phyloP scores from a whole-genome alignment of 2,113 vertebrate genomes.

The Scopus umbretta region DNA sequence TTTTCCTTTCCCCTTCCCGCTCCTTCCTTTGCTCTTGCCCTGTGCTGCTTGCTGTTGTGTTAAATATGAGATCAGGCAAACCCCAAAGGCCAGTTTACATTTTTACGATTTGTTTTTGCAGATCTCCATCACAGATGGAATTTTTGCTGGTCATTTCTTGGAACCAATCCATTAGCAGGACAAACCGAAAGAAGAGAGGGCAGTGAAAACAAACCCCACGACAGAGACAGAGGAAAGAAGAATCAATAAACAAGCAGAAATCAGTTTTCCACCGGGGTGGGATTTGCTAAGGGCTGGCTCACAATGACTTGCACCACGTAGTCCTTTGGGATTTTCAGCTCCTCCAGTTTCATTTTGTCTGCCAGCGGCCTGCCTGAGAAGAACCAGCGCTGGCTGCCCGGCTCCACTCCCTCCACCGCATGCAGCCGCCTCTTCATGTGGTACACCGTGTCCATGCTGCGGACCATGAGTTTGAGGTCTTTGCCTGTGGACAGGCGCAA shows the following conservation, averaged over 20 bases:
- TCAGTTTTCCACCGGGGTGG: slow-evolving; percentile 88
- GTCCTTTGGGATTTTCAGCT: slow-evolving; percentile 97
- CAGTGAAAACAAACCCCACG: slow-evolving; percentile 64
- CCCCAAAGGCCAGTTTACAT: slow-evolving; percentile 8
- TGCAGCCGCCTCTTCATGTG: slow-evolving; percentile 95
- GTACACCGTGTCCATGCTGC: slow-evolving; percentile 90
- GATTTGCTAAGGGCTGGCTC: slow-evolving; percentile 87
- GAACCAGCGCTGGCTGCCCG: slow-evolving; percentile 91
- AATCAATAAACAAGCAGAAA: not conserved
- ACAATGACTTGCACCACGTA: slow-evolving; percentile 98
- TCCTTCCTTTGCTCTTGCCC: slow-evolving; percentile 35
- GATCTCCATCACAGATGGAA: slow-evolving; percentile 83
- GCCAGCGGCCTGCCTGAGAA: slow-evolving; percentile 95
- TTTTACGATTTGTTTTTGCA: slow-evolving; percentile 55
- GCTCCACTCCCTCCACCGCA: slow-evolving; percentile 84
- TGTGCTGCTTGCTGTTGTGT: not conserved
- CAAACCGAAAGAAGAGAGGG: slow-evolving; percentile 32
- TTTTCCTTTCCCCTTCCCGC: not conserved
- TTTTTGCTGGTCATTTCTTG: slow-evolving; percentile 71
- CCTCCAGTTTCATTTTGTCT: slow-evolving; percentile 94
- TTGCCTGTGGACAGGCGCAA: slow-evolving; percentile 94
- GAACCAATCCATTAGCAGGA: slow-evolving; percentile 67
- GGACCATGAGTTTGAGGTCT: slow-evolving; percentile 88
- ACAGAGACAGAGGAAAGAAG: slow-evolving; percentile 26
- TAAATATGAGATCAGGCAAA: not conserved